phyloP scores from a whole-genome alignment of 2,113 vertebrate genomes.

The Amphiprion percula region DNA sequence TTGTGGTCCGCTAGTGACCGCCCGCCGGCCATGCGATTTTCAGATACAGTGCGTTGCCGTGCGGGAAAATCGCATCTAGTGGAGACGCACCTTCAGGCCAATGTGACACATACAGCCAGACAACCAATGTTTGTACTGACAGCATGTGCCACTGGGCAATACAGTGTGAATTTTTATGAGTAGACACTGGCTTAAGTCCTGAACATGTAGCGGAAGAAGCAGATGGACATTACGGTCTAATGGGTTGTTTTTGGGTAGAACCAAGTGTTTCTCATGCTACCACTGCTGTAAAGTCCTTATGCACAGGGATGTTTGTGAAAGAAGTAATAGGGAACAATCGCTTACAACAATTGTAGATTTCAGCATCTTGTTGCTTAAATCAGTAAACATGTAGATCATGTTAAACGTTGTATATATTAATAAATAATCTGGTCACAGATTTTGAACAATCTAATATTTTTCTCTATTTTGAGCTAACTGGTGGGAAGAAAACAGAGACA shows the following conservation, averaged over 20 bases:
- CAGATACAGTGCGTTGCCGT: too few relatives aligned
- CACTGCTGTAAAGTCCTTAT: conserved; percentile 27
- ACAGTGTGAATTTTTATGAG: conserved; percentile 38
- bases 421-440: too few relatives aligned
- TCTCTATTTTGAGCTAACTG: too few relatives aligned
- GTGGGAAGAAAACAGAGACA: too few relatives aligned
- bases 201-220: conserved; percentile 27
- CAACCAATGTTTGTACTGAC: background rate
- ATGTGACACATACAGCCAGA: conserved; percentile 10
- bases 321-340: background rate
- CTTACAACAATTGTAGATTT: background rate
- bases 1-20: too few relatives aligned
- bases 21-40: too few relatives aligned
- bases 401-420: too few relatives aligned
- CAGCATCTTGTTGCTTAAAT: background rate
- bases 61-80: too few relatives aligned
- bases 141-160: conserved; percentile 11
- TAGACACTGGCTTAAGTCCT: conserved; percentile 30
- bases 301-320: conserved; percentile 19
- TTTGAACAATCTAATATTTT: too few relatives aligned
- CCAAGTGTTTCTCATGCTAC: conserved; percentile 23
- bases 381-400: background rate
- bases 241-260: conserved; percentile 24
- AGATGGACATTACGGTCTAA: conserved; percentile 63
- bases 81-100: background rate